Base-by-base conservation (phyloP, 1,140 invertebrate genomes). In the Prorops nasuta region DNA sequence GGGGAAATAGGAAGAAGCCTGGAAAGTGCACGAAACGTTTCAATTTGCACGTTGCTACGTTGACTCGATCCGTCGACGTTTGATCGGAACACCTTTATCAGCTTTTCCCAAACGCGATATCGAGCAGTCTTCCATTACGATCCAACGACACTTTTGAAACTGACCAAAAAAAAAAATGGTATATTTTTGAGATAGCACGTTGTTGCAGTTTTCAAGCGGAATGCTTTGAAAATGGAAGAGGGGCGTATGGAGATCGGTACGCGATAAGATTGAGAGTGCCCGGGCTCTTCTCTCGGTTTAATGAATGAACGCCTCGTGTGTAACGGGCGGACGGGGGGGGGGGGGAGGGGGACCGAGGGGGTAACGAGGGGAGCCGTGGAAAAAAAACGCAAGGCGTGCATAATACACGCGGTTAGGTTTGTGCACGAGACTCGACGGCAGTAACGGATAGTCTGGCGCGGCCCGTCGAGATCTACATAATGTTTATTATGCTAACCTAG, bases 401-500 rank as follows among this genome's bases (percentile, higher is more conserved):
- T 28, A 7, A 38, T 32, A 9, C 6, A 44, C 32, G 28, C 21
- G 21, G 10, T n/a, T 34, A 40, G 20, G 17, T 37, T 18, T 38
- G 10, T 18, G 28, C 22, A 21, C 16, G 32, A 9, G 12, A 24
- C 21, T 16, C 19, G n/a, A 21, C 35, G 16, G 50, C 41, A 45
- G 60, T 51, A 54, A 56, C 54, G 54, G 54, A 58, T 56, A 65
- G 54, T 37, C 48, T 32, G 28, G 47, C 43, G 38, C 22, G 35
- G 41, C 56, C 56, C 54, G 49, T 43, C 32, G 65, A 69, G 69
- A 72, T 73, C 72, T 73, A 73, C 72, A 74, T 75, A 75, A 76
- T 70, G 72, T 75, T 77, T 77, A 77, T 77, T 75, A 77, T 75
- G 74, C 72, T 74, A 75, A 75, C 72, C 72, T 74, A 76, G 70